Evolutionary conservation across 2,888 invertebrate species (phyloP).

Genomic region (Aethes cnicana): DNA sequence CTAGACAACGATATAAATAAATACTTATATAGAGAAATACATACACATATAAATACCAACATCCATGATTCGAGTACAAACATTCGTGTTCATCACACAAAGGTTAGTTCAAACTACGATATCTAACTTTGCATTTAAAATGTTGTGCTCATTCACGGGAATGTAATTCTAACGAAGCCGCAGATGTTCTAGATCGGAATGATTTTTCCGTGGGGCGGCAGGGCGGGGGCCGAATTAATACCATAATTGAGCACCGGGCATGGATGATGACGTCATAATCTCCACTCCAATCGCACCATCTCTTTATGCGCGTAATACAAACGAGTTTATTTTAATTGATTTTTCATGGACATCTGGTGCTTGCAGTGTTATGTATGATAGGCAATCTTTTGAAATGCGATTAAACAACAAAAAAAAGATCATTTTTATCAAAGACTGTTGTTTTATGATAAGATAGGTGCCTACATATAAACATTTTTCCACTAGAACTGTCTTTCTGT

Average conservation of each 20-base stretch:
- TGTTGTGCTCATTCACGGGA: too few relatives aligned
- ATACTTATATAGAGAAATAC: too few relatives aligned
- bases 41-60: too few relatives aligned
- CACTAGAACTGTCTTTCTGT: too few relatives aligned
- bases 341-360: slow-evolving; percentile 20
- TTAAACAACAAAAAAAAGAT: too few relatives aligned
- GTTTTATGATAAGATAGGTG: too few relatives aligned
- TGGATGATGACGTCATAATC: slow-evolving; percentile 43
- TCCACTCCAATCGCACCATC: slow-evolving; percentile 43
- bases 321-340: slow-evolving; percentile 21
- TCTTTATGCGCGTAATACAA: neutral
- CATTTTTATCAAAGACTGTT: too few relatives aligned
- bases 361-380: neutral
- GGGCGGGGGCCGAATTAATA: slow-evolving; percentile 1
- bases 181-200: slow-evolving; percentile 54
- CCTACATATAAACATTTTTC: too few relatives aligned
- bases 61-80: too few relatives aligned
- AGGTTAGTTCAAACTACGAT: neutral
- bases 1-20: too few relatives aligned
- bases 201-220: slow-evolving; percentile 34
- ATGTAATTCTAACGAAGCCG: slow-evolving; percentile 32
- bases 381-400: too few relatives aligned
- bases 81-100: too few relatives aligned
- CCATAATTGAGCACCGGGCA: slow-evolving; percentile 18
- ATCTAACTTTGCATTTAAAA: neutral